Conservation (phyloP, 23 tunicate species). For the Oikopleura vanhoeffeni region DNA sequence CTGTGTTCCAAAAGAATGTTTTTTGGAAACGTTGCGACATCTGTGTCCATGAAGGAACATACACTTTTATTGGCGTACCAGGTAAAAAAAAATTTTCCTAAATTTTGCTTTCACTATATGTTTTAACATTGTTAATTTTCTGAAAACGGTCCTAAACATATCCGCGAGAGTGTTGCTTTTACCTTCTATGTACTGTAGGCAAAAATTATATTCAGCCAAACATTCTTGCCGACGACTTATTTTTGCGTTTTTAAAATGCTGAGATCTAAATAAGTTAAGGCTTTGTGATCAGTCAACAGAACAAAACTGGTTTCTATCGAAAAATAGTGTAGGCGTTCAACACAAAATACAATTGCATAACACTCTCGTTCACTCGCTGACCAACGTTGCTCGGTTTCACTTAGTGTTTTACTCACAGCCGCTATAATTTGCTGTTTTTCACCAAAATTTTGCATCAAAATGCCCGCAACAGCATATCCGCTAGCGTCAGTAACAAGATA, state of each 20-base stretch:
- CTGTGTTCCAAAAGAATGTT: too few relatives aligned
- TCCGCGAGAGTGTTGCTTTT: too few relatives aligned
- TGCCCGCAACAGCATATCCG: neutral
- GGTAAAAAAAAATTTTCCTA: too few relatives aligned
- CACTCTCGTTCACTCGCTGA: slow-evolving; percentile 15
- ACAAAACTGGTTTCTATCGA: neutral
- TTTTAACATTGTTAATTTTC: too few relatives aligned
- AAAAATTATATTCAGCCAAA: neutral
- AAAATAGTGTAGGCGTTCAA: neutral
- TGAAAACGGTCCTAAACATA: too few relatives aligned
- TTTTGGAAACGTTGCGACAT: too few relatives aligned
- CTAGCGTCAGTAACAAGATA: neutral
- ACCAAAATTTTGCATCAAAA: neutral
- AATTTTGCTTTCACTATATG: too few relatives aligned
- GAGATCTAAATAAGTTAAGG: neutral
- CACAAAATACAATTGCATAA: slow-evolving; percentile 12
- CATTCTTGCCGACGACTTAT: neutral
- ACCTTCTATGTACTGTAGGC: neutral
- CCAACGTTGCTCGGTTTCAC: neutral
- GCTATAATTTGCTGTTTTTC: neutral
- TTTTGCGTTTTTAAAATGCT: neutral
- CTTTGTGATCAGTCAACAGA: neutral
- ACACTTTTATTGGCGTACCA: too few relatives aligned
- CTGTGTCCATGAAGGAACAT: too few relatives aligned
- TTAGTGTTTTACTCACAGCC: neutral